phyloP scores from a whole-genome alignment of 2,797 vertebrate species.

The Rhinoraja longicauda region DNA sequence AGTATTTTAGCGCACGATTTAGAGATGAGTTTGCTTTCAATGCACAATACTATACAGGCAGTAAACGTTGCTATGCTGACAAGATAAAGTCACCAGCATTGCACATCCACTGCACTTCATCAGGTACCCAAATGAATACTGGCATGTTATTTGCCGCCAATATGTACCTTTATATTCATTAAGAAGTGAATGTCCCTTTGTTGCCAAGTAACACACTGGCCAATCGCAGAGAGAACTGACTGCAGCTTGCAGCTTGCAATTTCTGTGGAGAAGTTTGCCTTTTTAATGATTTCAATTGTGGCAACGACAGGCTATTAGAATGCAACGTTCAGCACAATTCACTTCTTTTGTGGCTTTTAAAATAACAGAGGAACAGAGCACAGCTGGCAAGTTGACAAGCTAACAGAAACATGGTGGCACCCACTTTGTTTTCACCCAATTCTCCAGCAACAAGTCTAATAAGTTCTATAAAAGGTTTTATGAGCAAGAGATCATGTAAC shows the following conservation, averaged over 20 bases:
- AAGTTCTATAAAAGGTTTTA: neutral
- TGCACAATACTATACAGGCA: neutral
- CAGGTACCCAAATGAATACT: neutral
- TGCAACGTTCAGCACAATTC: neutral
- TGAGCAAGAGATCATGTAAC: neutral
- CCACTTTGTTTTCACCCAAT: neutral
- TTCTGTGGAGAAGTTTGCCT: neutral
- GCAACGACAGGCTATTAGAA: neutral
- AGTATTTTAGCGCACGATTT: neutral
- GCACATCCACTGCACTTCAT: neutral
- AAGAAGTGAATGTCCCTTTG: neutral
- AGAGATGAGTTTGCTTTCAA: neutral
- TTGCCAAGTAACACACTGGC: slow-evolving; percentile 16
- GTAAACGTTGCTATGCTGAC: neutral
- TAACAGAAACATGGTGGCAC: neutral
- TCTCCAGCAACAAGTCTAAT: neutral
- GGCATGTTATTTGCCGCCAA: neutral
- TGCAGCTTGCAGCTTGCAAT: neutral
- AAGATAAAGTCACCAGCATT: neutral
- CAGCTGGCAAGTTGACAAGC: neutral
- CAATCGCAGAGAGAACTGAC: neutral
- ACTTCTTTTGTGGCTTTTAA: neutral
- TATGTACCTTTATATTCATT: slow-evolving; percentile 11
- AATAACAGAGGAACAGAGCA: neutral
- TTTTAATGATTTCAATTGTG: neutral